phyloP scores from a whole-genome alignment of 1,140 invertebrate genomes.

The Sitobion miscanthi region DNA sequence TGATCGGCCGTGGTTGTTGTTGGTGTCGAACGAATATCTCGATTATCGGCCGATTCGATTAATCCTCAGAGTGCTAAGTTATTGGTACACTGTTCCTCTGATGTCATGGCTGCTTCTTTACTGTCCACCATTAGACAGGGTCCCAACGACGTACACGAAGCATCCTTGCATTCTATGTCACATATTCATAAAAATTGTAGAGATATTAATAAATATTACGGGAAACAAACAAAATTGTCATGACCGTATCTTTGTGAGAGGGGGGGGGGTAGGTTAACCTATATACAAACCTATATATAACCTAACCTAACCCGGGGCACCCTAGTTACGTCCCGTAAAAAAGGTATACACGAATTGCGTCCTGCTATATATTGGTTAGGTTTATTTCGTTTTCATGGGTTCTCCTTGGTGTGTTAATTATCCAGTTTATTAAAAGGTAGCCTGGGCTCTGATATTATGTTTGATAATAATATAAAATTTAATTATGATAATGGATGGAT shows the following conservation, averaged over 20 bases:
- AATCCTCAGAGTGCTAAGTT: constrained; percentile 50
- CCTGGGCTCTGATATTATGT: no score
- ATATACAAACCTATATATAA: no score
- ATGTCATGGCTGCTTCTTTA: constrained; percentile 12
- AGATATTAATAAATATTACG: background rate
- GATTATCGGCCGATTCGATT: constrained; percentile 55
- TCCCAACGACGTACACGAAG: background rate
- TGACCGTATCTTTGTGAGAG: background rate
- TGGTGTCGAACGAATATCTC: constrained; percentile 30
- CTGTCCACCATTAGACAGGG: background rate
- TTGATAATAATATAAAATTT: no score
- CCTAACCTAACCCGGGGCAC: no score
- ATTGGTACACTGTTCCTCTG: constrained; percentile 28
- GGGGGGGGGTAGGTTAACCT: no score
- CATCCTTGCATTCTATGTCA: constrained; percentile 44
- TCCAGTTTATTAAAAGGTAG: no score
- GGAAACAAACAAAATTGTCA: background rate
- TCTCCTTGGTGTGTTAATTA: no score
- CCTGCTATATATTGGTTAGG: no score
- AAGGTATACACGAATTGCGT: no score
- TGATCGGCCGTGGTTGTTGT: constrained; percentile 44
- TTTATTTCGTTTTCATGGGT: no score
- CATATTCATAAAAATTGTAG: constrained; percentile 1
- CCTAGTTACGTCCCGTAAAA: no score
- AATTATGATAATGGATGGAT: no score